Conservation (phyloP, 2,113 vertebrate genomes). For the Acrocephalus arundinaceus region DNA sequence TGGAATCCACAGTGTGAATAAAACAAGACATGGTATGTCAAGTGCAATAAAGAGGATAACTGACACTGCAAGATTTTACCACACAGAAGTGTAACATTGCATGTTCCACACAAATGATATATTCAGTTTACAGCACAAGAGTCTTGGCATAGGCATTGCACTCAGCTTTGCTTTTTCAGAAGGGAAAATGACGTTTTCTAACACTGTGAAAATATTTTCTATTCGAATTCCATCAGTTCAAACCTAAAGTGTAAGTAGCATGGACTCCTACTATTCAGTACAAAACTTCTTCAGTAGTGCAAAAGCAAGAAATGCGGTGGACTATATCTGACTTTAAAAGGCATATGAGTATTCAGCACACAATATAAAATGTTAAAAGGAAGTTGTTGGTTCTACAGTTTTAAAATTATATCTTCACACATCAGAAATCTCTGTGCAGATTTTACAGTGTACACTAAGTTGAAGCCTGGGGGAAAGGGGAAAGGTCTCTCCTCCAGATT, state of each 20-base stretch:
- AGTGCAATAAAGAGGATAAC: slow-evolving; percentile 57
- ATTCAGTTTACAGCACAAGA: slow-evolving; percentile 67
- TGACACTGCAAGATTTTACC: slow-evolving; percentile 65
- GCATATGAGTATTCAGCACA: slow-evolving; percentile 66
- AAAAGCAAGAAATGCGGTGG: slow-evolving; percentile 73
- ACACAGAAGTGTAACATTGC: slow-evolving; percentile 69
- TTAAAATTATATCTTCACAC: slow-evolving; percentile 62
- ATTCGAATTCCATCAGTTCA: slow-evolving; percentile 64
- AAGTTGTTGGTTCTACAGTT: slow-evolving; percentile 57
- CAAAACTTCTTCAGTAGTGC: slow-evolving; percentile 70
- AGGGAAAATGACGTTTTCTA: slow-evolving; percentile 53
- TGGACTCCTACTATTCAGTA: slow-evolving; percentile 68
- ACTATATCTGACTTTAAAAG: slow-evolving; percentile 63
- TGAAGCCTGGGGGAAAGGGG: background rate
- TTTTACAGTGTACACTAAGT: slow-evolving; percentile 46
- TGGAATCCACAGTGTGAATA: slow-evolving; percentile 66
- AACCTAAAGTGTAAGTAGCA: slow-evolving; percentile 71
- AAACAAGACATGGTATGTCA: slow-evolving; percentile 65
- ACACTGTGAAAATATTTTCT: slow-evolving; percentile 65
- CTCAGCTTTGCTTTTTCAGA: slow-evolving; percentile 64
- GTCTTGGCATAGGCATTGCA: slow-evolving; percentile 61
- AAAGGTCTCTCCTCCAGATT: slow-evolving; percentile 8
- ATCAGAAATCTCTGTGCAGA: slow-evolving; percentile 63
- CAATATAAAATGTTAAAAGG: slow-evolving; percentile 62
- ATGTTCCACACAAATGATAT: slow-evolving; percentile 72